phyloP scores from a whole-genome alignment of 2,888 invertebrate genomes.

The Brenthis ino region DNA sequence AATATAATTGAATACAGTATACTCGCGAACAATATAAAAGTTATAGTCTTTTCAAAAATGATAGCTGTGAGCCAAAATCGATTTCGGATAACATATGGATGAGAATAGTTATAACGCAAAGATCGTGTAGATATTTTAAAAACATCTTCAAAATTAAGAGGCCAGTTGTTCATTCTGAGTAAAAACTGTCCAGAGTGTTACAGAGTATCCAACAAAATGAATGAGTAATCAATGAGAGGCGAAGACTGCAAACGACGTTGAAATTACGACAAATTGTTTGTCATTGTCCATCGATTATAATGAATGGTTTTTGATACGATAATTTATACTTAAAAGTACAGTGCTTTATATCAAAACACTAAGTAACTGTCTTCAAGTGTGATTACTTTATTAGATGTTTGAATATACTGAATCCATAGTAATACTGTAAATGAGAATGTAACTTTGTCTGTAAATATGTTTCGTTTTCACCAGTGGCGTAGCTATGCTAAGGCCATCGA shows the following conservation, averaged over 20 bases:
- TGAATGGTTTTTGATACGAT: conserved; percentile 10
- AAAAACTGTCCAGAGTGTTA: background rate
- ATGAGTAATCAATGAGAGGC: conserved; percentile 8
- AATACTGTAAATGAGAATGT: too few species aligned
- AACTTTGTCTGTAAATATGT: too few species aligned
- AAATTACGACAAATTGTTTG: conserved; percentile 21
- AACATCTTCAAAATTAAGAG: conserved; percentile 28
- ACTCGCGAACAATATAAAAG: conserved; percentile 33
- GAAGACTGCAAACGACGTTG: conserved; percentile 20
- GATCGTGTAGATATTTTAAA: conserved; percentile 26
- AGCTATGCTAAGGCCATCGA: too few species aligned
- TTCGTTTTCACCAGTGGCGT: too few species aligned
- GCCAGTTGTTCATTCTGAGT: conserved; percentile 14
- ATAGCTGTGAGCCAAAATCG: conserved; percentile 30
- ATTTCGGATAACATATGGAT: conserved; percentile 22
- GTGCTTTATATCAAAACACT: background rate
- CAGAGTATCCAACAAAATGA: background rate
- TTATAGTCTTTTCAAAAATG: conserved; percentile 16
- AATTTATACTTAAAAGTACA: conserved; percentile 7
- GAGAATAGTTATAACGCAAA: conserved; percentile 26
- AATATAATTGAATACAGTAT: conserved; percentile 50
- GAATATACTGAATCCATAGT: too few species aligned
- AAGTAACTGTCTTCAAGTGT: too few species aligned
- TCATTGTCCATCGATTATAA: conserved; percentile 23
- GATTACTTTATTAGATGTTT: too few species aligned